Base-by-base conservation (phyloP, 2,888 invertebrate genomes). In the Crossocerus cetratus region DNA sequence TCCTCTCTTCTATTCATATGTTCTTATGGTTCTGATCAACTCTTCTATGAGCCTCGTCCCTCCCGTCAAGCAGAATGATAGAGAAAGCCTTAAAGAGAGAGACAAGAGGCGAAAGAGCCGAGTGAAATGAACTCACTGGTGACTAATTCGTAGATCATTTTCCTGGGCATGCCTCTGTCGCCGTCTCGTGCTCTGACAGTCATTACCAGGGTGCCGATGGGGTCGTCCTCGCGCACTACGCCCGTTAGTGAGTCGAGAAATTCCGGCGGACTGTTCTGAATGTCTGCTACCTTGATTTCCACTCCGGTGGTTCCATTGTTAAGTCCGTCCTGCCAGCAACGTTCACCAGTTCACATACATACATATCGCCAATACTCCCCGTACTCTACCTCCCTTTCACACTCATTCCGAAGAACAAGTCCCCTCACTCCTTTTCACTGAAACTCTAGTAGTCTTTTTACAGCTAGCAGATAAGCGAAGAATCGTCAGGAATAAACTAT, bases 221-320 rank as follows among this genome's bases (percentile, higher is more conserved):
- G 94, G 67, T 95, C 96, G 84, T 97, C 96, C 88, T 97, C 97
- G 22, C 93, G 92, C 43, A 97, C 93, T 22, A 96, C 94, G 0
- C 95, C 95, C 14, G 95, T 94, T 65, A 97, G 91, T 0, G 96
- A 93, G 0, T 96, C 96, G 58, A 94, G 93, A 91, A 97, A 97
- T 65, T 95, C 93, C 0, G 97, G 97, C 0, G 97, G 96, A 0
- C 94, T 95, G 89, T 97, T 96, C 91, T 97, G 97, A 0, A 97
- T 94, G 87, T 97, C 97, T 72, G 94, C 93, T 0, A 98, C 95
- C 77, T 94, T 94, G 23, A 97, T 94, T 84, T 95, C 94, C 14
- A 97, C 94, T 60, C 93, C 93, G 0, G 95, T 94, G 13, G 93
- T 93, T 0, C 94, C 94, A 83, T 94, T 94, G 81, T 95, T 93